These are phyloP conservation scores for Spea bombifrons DNA, from an alignment of 2,113 vertebrate species.

Conservation along the genomic window DNA sequence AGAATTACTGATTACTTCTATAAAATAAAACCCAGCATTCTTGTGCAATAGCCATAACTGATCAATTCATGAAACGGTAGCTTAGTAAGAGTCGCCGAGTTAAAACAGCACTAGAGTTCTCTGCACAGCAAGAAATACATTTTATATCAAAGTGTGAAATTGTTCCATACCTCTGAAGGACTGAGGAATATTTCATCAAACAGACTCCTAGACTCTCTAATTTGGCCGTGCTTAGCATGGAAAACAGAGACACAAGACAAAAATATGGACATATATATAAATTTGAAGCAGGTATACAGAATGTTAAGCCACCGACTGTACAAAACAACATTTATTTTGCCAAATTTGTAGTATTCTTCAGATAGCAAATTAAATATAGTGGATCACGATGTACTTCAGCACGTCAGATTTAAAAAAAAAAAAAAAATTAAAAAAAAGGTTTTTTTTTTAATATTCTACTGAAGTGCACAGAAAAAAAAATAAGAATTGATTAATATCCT, in stretches of 20 bases:
- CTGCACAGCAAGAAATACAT: conserved; percentile 48
- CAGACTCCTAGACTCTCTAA: conserved; percentile 73
- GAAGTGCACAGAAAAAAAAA: no score
- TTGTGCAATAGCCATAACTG: conserved; percentile 1
- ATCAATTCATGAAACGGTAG: conserved; percentile 7
- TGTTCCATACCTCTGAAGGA: conserved; percentile 68
- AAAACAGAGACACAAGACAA: conserved; percentile 66
- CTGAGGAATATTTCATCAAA: conserved; percentile 74
- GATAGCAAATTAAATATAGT: neutral
- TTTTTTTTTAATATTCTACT: no score
- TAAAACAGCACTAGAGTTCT: conserved; percentile 13
- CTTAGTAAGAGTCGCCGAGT: conserved; percentile 16
- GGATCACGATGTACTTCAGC: neutral
- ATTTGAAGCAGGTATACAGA: conserved; percentile 52
- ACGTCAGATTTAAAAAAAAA: no score
- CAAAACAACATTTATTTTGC: neutral
- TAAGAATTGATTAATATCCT: no score
- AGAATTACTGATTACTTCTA: neutral
- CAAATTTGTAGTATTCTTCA: neutral
- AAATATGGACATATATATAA: conserved; percentile 29
- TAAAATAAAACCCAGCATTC: neutral
- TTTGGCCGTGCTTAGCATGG: conserved; percentile 71
- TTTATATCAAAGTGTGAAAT: conserved; percentile 62
- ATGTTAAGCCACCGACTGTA: conserved; percentile 57
- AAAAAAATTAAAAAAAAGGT: no score